Percentiles rank a stretch among this genome's conserved stretches.
phyloP scores from a whole-genome alignment of 2,113 vertebrate genomes.

The Pterocles orientalis region DNA sequence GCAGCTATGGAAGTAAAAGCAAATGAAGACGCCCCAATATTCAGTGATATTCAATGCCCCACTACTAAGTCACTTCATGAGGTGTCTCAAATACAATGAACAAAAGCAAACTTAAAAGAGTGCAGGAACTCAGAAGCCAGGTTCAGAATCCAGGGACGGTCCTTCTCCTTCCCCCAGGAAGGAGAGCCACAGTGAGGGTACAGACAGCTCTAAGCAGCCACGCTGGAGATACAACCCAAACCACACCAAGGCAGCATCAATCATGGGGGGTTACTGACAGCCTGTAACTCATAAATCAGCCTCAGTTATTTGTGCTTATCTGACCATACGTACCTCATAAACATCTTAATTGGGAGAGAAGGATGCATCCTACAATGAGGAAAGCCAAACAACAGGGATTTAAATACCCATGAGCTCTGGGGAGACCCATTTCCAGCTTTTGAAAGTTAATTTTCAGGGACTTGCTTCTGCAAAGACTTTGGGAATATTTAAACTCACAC shows the following conservation, averaged over 20 bases:
- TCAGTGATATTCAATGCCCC: not conserved
- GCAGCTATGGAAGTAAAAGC: not conserved
- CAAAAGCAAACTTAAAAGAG: not conserved
- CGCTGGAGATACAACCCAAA: not conserved
- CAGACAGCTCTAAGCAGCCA: not conserved
- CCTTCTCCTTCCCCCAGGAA: not conserved
- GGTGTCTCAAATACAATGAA: not conserved
- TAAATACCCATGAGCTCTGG: not conserved
- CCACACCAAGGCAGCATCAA: not conserved
- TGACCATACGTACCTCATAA: not conserved
- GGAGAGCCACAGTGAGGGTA: not conserved
- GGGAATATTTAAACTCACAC: not conserved
- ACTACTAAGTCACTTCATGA: not conserved
- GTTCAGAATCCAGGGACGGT: not conserved
- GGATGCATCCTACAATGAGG: not conserved
- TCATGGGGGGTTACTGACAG: not conserved
- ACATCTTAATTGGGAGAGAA: not conserved
- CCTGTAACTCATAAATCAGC: not conserved
- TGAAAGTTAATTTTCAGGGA: not conserved
- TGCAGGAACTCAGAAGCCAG: not conserved
- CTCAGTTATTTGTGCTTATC: not conserved
- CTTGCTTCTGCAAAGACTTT: not conserved
- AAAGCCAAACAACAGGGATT: not conserved
- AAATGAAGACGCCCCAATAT: not conserved
- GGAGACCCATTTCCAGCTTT: not conserved